These are phyloP conservation scores for Thamnophis sirtalis DNA, from an alignment of 2,113 vertebrate species.

Conservation along the genomic window DNA sequence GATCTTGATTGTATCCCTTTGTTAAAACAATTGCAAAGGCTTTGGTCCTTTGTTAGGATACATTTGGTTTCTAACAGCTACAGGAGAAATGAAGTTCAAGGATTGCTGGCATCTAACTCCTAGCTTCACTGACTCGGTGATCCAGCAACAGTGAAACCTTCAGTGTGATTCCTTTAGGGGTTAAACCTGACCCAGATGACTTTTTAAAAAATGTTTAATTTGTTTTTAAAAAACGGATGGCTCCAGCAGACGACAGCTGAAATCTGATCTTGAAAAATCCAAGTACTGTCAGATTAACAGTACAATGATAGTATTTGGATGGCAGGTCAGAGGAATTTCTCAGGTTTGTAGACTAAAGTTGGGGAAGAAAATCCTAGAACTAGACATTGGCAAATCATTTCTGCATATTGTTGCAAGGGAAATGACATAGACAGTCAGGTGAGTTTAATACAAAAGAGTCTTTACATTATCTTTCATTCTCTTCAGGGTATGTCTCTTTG, in stretches of 20 bases:
- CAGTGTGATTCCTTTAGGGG: not conserved
- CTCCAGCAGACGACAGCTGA: not conserved
- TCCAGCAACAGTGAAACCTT: not conserved
- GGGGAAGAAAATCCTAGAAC: not conserved
- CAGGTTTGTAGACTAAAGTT: not conserved
- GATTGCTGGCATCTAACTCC: not conserved
- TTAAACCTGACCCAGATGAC: not conserved
- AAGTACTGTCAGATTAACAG: not conserved
- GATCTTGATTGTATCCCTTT: no score
- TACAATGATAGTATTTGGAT: not conserved
- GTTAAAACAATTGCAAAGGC: constrained; percentile 16
- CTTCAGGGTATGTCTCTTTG: not conserved
- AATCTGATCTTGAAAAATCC: not conserved
- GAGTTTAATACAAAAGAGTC: not conserved
- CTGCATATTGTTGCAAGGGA: not conserved
- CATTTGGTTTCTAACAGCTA: not conserved
- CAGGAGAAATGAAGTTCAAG: not conserved
- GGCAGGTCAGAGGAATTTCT: not conserved
- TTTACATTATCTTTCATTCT: not conserved
- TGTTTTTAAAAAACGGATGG: not conserved
- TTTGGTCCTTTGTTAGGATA: not conserved
- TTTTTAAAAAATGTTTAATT: not conserved
- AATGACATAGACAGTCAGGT: not conserved
- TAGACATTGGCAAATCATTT: not conserved
- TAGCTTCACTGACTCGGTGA: not conserved